Evolutionary conservation across 2,797 vertebrate genomes (phyloP).

Genomic region (Oryzias sinensis): DNA sequence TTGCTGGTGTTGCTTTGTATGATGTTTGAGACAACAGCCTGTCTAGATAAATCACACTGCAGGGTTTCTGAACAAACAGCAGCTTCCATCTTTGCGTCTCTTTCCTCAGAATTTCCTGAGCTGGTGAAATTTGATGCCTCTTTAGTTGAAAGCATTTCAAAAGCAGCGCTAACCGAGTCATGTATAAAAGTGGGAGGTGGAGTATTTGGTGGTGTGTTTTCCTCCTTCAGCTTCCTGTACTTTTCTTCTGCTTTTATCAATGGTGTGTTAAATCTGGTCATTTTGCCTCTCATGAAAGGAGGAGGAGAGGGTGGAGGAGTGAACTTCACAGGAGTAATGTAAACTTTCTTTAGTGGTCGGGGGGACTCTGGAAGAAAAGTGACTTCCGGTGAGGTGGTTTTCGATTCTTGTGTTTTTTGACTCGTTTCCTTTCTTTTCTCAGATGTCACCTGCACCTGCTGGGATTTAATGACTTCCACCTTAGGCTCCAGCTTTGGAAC

Average conservation of each 20-base stretch:
- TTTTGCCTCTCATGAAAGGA: slow-evolving; percentile 74
- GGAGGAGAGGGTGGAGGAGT: slow-evolving; percentile 80
- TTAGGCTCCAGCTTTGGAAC: slow-evolving; percentile 78
- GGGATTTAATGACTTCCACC: slow-evolving; percentile 54
- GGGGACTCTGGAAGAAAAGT: slow-evolving; percentile 68
- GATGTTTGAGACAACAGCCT: slow-evolving; percentile 41
- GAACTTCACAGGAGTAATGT: slow-evolving; percentile 75
- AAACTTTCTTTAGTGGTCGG: slow-evolving; percentile 64
- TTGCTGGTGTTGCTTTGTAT: slow-evolving; percentile 46
- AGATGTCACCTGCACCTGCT: slow-evolving; percentile 38
- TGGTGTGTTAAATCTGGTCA: slow-evolving; percentile 88
- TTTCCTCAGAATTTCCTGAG: slow-evolving; percentile 52
- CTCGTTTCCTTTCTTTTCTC: slow-evolving; percentile 42
- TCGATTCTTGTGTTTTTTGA: slow-evolving; percentile 40
- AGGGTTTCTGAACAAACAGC: slow-evolving; percentile 48
- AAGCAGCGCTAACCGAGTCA: slow-evolving; percentile 64
- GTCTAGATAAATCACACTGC: slow-evolving; percentile 55
- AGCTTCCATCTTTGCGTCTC: slow-evolving; percentile 46
- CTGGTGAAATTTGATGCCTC: slow-evolving; percentile 50
- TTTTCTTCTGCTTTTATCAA: slow-evolving; percentile 91
- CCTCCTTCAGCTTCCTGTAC: slow-evolving; percentile 79
- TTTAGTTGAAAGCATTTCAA: slow-evolving; percentile 68
- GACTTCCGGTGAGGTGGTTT: slow-evolving; percentile 48
- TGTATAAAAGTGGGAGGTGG: slow-evolving; percentile 59
- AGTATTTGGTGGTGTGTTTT: slow-evolving; percentile 69